Evolutionary conservation across 2,888 invertebrate genomes (phyloP).

Genomic region (Drosophila prostipennis): DNA sequence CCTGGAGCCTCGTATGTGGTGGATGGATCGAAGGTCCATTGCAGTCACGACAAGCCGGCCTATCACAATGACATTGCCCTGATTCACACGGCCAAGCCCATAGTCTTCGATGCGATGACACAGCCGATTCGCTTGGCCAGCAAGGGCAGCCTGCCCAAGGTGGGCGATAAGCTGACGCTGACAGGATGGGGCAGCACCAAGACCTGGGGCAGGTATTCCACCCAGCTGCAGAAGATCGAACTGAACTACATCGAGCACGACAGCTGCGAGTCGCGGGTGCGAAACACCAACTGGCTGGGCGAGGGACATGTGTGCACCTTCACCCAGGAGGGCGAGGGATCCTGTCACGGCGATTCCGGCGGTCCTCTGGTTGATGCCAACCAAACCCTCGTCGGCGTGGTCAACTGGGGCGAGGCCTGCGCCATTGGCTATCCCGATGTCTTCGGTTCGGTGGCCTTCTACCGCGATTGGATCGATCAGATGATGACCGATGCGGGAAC

Average conservation of each 20-base stretch:
- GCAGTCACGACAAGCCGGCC: slow-evolving; percentile 73
- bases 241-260: slow-evolving; percentile 85
- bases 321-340: slow-evolving; percentile 86
- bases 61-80: slow-evolving; percentile 88
- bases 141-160: slow-evolving; percentile 85
- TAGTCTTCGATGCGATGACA: slow-evolving; percentile 85
- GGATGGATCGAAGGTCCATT: slow-evolving; percentile 69
- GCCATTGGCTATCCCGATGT: slow-evolving; percentile 83
- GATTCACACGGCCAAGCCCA: slow-evolving; percentile 86
- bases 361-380: slow-evolving; percentile 80
- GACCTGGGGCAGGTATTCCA: slow-evolving; percentile 85
- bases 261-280: slow-evolving; percentile 84
- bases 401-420: slow-evolving; percentile 84
- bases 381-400: slow-evolving; percentile 76
- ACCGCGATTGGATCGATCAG: slow-evolving; percentile 75
- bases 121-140: slow-evolving; percentile 86
- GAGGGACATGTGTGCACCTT: slow-evolving; percentile 87
- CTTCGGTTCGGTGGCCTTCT: slow-evolving; percentile 79
- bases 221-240: slow-evolving; percentile 86
- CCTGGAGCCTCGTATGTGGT: slow-evolving; percentile 73
- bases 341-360: slow-evolving; percentile 81
- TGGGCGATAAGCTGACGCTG: slow-evolving; percentile 85
- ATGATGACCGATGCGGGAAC: slow-evolving; percentile 55
- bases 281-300: slow-evolving; percentile 85
- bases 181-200: slow-evolving; percentile 87